Base-by-base conservation (phyloP, 2,888 invertebrate species). In the Falcaria lacertinaria region DNA sequence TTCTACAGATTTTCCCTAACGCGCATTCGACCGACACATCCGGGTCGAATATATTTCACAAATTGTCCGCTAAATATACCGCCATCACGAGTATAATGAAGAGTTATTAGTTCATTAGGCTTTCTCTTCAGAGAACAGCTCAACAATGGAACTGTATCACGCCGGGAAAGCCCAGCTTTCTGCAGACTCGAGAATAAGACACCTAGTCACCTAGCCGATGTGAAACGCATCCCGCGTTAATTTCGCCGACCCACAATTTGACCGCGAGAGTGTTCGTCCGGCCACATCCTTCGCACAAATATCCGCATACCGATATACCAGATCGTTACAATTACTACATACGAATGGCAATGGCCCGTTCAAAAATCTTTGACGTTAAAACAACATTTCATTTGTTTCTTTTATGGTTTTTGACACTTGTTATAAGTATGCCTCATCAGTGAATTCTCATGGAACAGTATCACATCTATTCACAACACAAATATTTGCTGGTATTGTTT, bases 241-340 rank as follows among this genome's bases (percentile, higher is more conserved):
- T 79, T 76, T 78, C 77, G 71, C 80, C 68, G 78, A 78, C 79
- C 74, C 67, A 80, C 73, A 67, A 71, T 62, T 50, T 47, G 54
- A 42, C 50, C 49, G 49, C 51, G n/a, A n/a, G n/a, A n/a, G n/a
- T n/a, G n/a, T n/a, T 60, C 54, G 68, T 73, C 72, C 69, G 73
- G 66, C 68, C 63, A 41, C 64, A 63, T 58, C 70, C 69, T 68
- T 60, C 43, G 43, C 50, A 59, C 51, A 60, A 63, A 64, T 63
- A 64, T 72, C 60, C 59, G 64, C 66, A 67, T 66, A 50, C 57
- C 60, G 42, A 48, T 54, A 39, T 37, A 28, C 28, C 28, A 11
- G 28, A 11, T 28, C 28, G 11, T 3, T 28, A 11, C 28, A 28
- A 28, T 28, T 28, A 28, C 11, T 28, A 11, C 6, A 4, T 28